Conservation (phyloP, 2,888 invertebrate species). For the Trissolcus brochymenae region DNA sequence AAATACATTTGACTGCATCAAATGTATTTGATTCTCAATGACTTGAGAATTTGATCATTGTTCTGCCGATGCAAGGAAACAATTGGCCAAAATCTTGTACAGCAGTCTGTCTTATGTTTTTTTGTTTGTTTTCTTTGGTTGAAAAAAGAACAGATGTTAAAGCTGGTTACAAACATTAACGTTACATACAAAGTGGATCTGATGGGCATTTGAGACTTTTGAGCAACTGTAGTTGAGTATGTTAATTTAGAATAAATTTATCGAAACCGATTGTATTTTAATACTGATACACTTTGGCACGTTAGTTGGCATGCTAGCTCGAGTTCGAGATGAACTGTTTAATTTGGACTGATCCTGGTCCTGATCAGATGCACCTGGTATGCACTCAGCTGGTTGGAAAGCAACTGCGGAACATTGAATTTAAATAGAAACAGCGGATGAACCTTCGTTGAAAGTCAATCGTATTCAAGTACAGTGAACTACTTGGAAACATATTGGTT, state of each 20-base stretch:
- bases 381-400: conserved; percentile 12
- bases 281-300: conserved; percentile 50
- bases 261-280: conserved; percentile 34
- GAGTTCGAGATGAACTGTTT: conserved; percentile 3
- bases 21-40: background rate
- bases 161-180: background rate
- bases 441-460: conserved; percentile 7
- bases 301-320: conserved; percentile 13
- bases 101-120: conserved; percentile 63
- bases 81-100: conserved; percentile 14
- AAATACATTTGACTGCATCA: conserved; percentile 12
- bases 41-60: background rate
- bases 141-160: conserved; percentile 69
- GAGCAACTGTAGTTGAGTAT: background rate
- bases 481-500: no score
- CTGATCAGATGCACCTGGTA: conserved; percentile 51
- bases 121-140: conserved; percentile 66
- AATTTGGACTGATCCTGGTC: conserved; percentile 9
- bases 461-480: background rate
- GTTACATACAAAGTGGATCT: conserved; percentile 47
- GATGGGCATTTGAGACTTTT: conserved; percentile 8
- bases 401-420: background rate
- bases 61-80: background rate
- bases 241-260: conserved; percentile 18
- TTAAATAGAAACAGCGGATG: background rate